Evolutionary conservation across 2,797 vertebrate species (phyloP).

Genomic region (Amazona finschi): DNA sequence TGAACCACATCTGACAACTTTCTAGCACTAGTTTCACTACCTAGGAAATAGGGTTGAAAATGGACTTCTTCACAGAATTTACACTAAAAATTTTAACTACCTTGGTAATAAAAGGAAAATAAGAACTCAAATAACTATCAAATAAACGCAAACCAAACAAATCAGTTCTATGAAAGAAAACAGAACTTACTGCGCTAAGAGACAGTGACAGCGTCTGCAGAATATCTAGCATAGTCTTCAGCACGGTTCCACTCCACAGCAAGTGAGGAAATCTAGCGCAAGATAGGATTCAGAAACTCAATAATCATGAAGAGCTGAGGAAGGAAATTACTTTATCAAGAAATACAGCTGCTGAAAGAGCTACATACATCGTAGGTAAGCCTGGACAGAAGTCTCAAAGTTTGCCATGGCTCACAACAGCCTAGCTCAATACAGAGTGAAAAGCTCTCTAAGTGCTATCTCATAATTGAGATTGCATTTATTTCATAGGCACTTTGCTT

Average conservation of each 20-base stretch:
- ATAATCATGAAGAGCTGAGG: neutral
- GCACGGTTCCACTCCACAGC: slow-evolving; percentile 94
- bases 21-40: neutral
- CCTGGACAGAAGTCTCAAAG: neutral
- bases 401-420: neutral
- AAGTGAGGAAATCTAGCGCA: slow-evolving; percentile 90
- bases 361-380: neutral
- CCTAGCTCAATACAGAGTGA: neutral
- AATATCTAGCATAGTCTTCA: slow-evolving; percentile 98
- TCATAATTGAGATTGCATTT: neutral
- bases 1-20: neutral
- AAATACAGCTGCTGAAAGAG: neutral
- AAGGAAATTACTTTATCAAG: neutral
- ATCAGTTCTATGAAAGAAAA: neutral
- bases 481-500: neutral
- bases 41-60: neutral
- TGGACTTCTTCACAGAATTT: neutral
- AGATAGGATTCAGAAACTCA: neutral
- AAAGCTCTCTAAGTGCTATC: neutral
- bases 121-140: neutral
- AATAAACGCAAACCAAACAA: neutral
- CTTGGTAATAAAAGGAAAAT: neutral
- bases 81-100: neutral
- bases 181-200: slow-evolving; percentile 87
- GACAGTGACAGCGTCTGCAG: slow-evolving; percentile 94